Conservation (phyloP, 2,797 vertebrate species). For the Mycteria americana region DNA sequence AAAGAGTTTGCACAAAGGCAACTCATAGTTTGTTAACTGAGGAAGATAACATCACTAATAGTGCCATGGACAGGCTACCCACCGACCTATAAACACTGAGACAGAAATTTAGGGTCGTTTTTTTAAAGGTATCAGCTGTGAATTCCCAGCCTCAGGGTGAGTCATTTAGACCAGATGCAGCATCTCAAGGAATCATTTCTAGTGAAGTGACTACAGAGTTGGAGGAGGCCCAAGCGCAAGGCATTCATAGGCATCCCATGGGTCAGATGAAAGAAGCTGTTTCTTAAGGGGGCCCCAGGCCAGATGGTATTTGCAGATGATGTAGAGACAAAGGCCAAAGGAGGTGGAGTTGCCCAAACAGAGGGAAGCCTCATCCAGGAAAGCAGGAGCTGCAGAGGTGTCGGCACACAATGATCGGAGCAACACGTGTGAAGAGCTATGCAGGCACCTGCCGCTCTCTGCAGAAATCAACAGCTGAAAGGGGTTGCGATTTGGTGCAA, state of each 20-base stretch:
- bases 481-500: constrained; percentile 1
- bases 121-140: constrained; percentile 33
- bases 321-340: not conserved
- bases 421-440: not conserved
- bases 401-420: not conserved
- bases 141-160: constrained; percentile 22
- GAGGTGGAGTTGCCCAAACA: not conserved
- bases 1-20: not conserved
- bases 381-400: not conserved
- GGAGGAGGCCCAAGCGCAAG: constrained; percentile 11
- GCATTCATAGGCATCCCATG: constrained; percentile 5
- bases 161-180: constrained; percentile 11
- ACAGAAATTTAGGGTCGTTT: not conserved
- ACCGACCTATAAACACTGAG: not conserved
- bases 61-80: not conserved
- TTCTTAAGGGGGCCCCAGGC: not conserved
- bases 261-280: constrained; percentile 1
- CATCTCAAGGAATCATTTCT: constrained; percentile 30
- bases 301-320: not conserved
- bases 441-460: not conserved
- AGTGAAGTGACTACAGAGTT: constrained; percentile 26
- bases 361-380: not conserved
- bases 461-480: not conserved
- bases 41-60: not conserved
- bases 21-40: not conserved